Evolutionary conservation across 2,113 vertebrate species (phyloP).

Genomic region (Calyptommatus sinebrachiatus): DNA sequence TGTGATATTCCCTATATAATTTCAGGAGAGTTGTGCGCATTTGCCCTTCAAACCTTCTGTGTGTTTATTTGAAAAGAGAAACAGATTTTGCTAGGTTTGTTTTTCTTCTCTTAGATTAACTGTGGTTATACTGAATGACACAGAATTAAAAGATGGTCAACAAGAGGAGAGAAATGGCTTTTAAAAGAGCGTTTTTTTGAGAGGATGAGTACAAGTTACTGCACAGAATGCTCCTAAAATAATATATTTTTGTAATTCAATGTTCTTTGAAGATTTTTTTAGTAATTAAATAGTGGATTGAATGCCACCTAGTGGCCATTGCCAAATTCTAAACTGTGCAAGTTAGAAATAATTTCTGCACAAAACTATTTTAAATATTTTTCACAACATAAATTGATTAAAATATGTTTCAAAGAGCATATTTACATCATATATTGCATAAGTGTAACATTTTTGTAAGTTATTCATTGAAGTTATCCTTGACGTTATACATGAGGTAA

Average conservation of each 20-base stretch:
- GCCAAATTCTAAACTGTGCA: not conserved
- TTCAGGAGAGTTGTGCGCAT: too few relatives aligned
- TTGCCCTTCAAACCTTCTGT: not conserved
- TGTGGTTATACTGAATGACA: not conserved
- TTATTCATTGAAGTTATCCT: not conserved
- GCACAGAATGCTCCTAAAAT: not conserved
- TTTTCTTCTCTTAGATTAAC: not conserved
- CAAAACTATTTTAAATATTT: not conserved
- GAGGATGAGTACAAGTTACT: not conserved
- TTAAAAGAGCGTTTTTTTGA: not conserved
- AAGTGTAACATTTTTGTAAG: conserved; percentile 1
- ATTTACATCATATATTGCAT: not conserved
- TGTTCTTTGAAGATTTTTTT: not conserved
- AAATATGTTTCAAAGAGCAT: not conserved
- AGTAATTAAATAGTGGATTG: conserved; percentile 13
- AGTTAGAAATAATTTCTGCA: not conserved
- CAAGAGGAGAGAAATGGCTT: not conserved
- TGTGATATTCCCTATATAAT: too few relatives aligned
- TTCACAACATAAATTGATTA: not conserved
- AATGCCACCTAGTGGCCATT: conserved; percentile 47
- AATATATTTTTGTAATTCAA: not conserved
- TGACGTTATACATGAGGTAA: not conserved
- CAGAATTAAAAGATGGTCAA: not conserved
- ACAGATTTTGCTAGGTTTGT: not conserved
- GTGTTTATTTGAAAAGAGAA: not conserved